Conservation (phyloP, 2,888 invertebrate species). For the Chaitophorus viminalis region DNA sequence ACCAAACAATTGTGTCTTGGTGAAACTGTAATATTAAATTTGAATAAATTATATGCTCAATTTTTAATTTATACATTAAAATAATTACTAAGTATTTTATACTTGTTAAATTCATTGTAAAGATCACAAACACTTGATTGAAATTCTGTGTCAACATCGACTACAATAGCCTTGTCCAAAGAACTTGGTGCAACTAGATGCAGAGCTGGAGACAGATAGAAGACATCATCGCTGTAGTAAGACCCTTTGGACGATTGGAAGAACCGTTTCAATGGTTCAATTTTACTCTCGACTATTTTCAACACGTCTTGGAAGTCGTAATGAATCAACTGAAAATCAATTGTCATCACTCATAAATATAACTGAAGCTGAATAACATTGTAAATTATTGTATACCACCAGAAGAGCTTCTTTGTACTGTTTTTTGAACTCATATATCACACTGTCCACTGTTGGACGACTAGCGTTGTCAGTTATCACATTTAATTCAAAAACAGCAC, state of each 20-base stretch:
- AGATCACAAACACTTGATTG: slow-evolving; percentile 75
- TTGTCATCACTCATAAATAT: not conserved
- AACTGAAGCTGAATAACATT: not conserved
- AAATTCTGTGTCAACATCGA: slow-evolving; percentile 83
- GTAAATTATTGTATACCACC: slow-evolving; percentile 50
- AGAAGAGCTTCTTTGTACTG: not conserved
- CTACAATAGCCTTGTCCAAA: slow-evolving; percentile 75
- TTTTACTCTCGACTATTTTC: slow-evolving; percentile 72
- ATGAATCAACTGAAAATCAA: slow-evolving; percentile 69
- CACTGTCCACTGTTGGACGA: slow-evolving; percentile 31
- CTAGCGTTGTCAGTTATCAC: slow-evolving; percentile 54
- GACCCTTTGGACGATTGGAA: slow-evolving; percentile 73
- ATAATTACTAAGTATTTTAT: slow-evolving; percentile 58
- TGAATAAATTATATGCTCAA: not conserved
- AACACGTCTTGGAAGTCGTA: slow-evolving; percentile 75
- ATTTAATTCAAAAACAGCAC: slow-evolving; percentile 36
- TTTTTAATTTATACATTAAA: not conserved
- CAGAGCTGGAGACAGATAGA: slow-evolving; percentile 80
- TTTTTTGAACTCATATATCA: slow-evolving; percentile 23
- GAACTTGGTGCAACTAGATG: slow-evolving; percentile 75
- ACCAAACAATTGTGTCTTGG: slow-evolving; percentile 75
- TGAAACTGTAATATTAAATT: slow-evolving; percentile 68
- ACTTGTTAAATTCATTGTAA: slow-evolving; percentile 75
- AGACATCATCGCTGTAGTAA: slow-evolving; percentile 82
- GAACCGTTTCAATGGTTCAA: slow-evolving; percentile 75